phyloP scores from a whole-genome alignment of 2,113 vertebrate species.

The Alosa alosa region DNA sequence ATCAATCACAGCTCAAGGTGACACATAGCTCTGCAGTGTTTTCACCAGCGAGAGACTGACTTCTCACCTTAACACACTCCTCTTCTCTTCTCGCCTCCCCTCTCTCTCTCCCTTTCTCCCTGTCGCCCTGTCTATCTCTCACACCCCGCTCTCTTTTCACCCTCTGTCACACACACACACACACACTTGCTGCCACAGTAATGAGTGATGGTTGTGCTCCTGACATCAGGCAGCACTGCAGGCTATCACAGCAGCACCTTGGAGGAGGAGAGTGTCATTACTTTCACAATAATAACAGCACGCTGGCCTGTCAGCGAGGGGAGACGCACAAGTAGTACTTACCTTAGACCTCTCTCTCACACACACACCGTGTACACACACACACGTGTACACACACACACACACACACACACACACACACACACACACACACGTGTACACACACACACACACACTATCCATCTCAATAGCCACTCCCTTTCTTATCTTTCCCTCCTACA shows the following conservation, averaged over 20 bases:
- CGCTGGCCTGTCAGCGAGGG: not conserved
- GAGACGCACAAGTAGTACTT: slow-evolving; percentile 21
- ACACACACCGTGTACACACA: not conserved
- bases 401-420: slow-evolving; percentile 20
- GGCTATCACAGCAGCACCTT: slow-evolving; percentile 28
- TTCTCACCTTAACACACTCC: slow-evolving; percentile 26
- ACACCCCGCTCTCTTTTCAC: not conserved
- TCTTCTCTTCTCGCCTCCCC: not conserved
- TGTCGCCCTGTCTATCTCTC: slow-evolving; percentile 1
- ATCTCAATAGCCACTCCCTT: not conserved
- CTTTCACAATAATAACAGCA: slow-evolving; percentile 31
- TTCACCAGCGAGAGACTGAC: slow-evolving; percentile 20
- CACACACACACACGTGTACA: not conserved
- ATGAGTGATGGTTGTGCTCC: slow-evolving; percentile 15
- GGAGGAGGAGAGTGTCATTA: slow-evolving; percentile 30
- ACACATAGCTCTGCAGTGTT: slow-evolving; percentile 38
- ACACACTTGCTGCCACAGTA: slow-evolving; percentile 21
- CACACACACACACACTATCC: not conserved
- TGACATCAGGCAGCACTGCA: slow-evolving; percentile 33
- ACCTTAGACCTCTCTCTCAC: not conserved
- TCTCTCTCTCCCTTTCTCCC: not conserved
- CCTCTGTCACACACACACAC: not conserved
- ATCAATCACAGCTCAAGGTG: slow-evolving; percentile 46
- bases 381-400: slow-evolving; percentile 16
- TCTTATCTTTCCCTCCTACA: not conserved